Percentiles rank a stretch among this genome's conserved stretches.
phyloP scores from a whole-genome alignment of 2,113 vertebrate genomes.

The Erythrocebus patas region DNA sequence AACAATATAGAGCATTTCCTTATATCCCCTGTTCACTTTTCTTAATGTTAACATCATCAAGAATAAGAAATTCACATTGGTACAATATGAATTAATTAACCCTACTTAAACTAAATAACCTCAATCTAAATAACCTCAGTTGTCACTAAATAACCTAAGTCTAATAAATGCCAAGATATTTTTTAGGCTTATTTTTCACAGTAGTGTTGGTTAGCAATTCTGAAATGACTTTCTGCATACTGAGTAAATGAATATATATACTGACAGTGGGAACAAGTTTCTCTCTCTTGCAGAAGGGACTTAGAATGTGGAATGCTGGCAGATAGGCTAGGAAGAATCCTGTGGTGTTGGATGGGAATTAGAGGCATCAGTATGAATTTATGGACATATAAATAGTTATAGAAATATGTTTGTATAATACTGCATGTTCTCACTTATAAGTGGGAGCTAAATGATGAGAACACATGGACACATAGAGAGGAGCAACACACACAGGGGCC shows the following conservation, averaged over 20 bases:
- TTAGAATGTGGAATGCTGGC: not conserved
- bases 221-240: not conserved
- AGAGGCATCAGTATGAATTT: not conserved
- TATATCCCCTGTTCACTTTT: not conserved
- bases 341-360: not conserved
- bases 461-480: no score
- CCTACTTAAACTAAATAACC: not conserved
- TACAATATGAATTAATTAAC: not conserved
- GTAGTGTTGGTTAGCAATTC: not conserved
- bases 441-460: no score
- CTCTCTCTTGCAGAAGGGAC: not conserved
- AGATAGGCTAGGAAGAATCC: not conserved
- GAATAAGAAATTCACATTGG: not conserved
- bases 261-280: not conserved
- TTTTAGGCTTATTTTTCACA: not conserved
- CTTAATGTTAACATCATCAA: not conserved
- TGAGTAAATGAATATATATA: not conserved
- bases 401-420: not conserved
- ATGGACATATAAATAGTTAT: not conserved
- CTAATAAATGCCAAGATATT: not conserved
- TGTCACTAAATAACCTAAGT: not conserved
- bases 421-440: no score
- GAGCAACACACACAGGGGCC: no score
- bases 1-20: not conserved
- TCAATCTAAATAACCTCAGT: not conserved